These are phyloP conservation scores for Thaumatotibia leucotreta DNA, from an alignment of 1,140 invertebrate species.

Conservation along the genomic window DNA sequence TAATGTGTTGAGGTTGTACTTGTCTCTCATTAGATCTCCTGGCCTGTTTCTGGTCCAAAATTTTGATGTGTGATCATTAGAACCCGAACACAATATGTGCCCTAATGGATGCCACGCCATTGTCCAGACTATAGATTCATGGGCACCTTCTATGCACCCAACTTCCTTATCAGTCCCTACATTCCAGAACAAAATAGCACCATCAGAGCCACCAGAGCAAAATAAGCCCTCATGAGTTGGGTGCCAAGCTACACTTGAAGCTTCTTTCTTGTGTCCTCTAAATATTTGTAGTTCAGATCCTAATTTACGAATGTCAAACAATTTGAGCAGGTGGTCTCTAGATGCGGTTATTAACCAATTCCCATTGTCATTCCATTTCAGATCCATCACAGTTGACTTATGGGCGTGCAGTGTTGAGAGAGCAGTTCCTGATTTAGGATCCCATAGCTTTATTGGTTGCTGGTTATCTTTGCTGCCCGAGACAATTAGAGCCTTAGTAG, in stretches of 20 bases:
- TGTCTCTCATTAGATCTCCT: constrained; percentile 98
- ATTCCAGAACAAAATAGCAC: constrained; percentile 98
- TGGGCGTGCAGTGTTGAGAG: constrained; percentile 96
- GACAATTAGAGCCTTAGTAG: constrained; percentile 96
- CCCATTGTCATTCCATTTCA: constrained; percentile 99
- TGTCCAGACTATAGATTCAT: constrained; percentile 99
- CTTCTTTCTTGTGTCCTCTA: constrained; percentile 98
- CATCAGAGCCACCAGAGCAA: constrained; percentile 97
- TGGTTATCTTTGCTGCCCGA: constrained; percentile 99
- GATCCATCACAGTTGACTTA: constrained; percentile 99
- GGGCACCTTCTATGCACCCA: constrained; percentile 97
- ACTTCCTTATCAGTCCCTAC: constrained; percentile 99
- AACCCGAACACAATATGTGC: constrained; percentile 98
- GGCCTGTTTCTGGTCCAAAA: constrained; percentile 99
- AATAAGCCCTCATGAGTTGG: constrained; percentile 97
- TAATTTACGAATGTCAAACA: constrained; percentile 98
- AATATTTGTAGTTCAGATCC: constrained; percentile 96
- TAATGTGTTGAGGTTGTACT: constrained; percentile 96
- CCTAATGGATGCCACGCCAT: constrained; percentile 99
- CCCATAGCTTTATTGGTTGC: constrained; percentile 99
- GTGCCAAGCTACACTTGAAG: constrained; percentile 98
- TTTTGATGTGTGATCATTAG: constrained; percentile 98
- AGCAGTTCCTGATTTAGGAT: constrained; percentile 95
- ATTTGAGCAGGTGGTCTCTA: constrained; percentile 97
- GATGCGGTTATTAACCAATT: constrained; percentile 99